Evolutionary conservation across 1,140 invertebrate genomes (phyloP).

Genomic region (Aphis craccivora): DNA sequence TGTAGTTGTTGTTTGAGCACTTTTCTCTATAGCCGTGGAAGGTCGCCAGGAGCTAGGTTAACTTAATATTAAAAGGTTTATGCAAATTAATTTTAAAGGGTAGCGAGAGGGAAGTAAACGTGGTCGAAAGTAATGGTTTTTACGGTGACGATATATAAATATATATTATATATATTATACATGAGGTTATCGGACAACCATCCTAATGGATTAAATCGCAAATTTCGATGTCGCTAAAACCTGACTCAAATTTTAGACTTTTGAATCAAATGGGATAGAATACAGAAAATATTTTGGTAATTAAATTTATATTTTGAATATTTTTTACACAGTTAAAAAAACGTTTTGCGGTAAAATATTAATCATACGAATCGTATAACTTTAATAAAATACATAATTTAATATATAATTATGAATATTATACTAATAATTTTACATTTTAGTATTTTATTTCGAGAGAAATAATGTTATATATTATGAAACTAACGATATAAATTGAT

Average conservation of each 20-base stretch:
- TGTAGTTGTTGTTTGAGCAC: too few species aligned
- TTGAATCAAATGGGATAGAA: not conserved
- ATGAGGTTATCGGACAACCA: not conserved
- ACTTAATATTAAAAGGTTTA: not conserved
- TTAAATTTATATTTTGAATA: not conserved
- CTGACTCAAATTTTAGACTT: not conserved
- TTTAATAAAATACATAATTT: not conserved
- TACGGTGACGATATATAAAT: not conserved
- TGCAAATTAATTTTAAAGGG: constrained; percentile 10
- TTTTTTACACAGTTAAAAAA: not conserved
- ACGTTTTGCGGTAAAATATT: not conserved
- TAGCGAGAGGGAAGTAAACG: not conserved
- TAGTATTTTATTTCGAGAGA: not conserved
- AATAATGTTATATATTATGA: not conserved
- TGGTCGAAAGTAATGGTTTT: not conserved
- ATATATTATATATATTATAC: too few species aligned
- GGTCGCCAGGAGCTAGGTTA: not conserved
- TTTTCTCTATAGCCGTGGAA: not conserved
- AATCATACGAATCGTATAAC: not conserved
- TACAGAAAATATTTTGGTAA: not conserved
- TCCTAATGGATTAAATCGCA: not conserved
- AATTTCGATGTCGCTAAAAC: not conserved
- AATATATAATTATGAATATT: not conserved
- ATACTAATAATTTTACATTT: not conserved
- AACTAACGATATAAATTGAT: not conserved